phyloP scores from a whole-genome alignment of 2,888 invertebrate species.

The Kuschelorhynchus macadamiae region DNA sequence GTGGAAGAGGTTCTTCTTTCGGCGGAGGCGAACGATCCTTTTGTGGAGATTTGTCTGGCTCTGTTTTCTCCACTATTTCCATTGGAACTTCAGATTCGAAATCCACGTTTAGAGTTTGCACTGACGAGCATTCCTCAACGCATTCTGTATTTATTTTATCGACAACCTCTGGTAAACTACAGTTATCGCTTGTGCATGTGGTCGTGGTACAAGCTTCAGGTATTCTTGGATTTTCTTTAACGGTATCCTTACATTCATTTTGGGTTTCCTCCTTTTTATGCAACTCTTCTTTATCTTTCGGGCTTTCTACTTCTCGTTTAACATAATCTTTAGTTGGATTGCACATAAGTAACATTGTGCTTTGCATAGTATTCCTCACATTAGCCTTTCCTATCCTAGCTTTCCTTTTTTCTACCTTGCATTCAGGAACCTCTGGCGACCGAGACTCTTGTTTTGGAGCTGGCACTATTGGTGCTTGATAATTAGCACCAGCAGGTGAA shows the following conservation, averaged over 20 bases:
- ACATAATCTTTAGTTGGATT: conserved; percentile 63
- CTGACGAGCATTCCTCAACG: conserved; percentile 1
- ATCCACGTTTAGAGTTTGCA: conserved; percentile 42
- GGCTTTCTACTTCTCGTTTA: conserved; percentile 68
- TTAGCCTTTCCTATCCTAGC: conserved; percentile 77
- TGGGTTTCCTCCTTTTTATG: conserved; percentile 29
- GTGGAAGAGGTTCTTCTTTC: conserved; percentile 58
- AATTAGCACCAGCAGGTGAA: conserved; percentile 70
- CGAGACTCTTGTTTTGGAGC: conserved; percentile 57
- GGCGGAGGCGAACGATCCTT: conserved; percentile 12
- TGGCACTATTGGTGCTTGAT: conserved; percentile 64
- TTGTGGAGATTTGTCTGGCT: background rate
- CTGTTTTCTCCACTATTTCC: background rate
- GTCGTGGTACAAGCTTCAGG: conserved; percentile 15
- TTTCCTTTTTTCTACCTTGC: conserved; percentile 67
- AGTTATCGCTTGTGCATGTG: conserved; percentile 26
- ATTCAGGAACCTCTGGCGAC: conserved; percentile 55
- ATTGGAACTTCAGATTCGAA: conserved; percentile 20
- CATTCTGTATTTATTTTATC: conserved; percentile 3
- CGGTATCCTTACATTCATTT: background rate
- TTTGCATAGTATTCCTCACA: conserved; percentile 74
- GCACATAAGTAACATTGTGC: conserved; percentile 71
- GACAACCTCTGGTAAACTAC: conserved; percentile 19
- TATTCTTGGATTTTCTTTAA: conserved; percentile 14
- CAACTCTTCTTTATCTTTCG: conserved; percentile 61